A percentile compares a stretch with the other conserved stretches of the same genome.
Conservation (phyloP, 1,140 invertebrate genomes). For the Magallana gigas region DNA sequence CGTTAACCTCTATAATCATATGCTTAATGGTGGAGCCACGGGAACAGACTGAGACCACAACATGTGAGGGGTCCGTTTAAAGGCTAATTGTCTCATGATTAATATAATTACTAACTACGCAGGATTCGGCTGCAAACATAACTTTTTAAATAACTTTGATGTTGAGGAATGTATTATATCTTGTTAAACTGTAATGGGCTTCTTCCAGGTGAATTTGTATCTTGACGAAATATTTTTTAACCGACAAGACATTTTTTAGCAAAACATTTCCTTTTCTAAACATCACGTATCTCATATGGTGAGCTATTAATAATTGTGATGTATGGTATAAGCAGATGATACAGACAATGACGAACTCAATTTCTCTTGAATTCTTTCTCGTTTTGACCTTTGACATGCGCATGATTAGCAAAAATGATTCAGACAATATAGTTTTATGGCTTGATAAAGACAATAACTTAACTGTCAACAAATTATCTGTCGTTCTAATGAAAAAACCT, state of each 20-base stretch:
- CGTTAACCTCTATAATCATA: neutral
- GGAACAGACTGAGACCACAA: neutral
- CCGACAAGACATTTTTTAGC: neutral
- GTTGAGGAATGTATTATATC: neutral
- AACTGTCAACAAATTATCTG: neutral
- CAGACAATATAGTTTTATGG: neutral
- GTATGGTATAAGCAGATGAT: neutral
- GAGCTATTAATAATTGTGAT: constrained; percentile 15
- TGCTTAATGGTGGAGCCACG: neutral
- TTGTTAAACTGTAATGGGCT: neutral
- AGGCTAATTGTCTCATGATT: constrained; percentile 15
- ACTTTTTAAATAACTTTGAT: constrained; percentile 1
- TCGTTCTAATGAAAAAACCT: neutral
- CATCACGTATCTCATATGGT: neutral
- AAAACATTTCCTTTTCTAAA: constrained; percentile 23
- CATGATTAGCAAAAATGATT: constrained; percentile 8
- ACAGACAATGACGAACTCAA: neutral
- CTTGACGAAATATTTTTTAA: constrained; percentile 10
- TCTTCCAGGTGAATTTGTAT: constrained; percentile 5
- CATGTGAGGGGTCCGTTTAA: neutral
- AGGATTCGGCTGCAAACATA: neutral
- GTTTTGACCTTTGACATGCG: neutral
- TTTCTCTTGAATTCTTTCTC: neutral
- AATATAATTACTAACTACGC: neutral
- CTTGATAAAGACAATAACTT: neutral